These are phyloP conservation scores for Danaus melanippus DNA, from an alignment of 1,140 invertebrate species.

Conservation along the genomic window DNA sequence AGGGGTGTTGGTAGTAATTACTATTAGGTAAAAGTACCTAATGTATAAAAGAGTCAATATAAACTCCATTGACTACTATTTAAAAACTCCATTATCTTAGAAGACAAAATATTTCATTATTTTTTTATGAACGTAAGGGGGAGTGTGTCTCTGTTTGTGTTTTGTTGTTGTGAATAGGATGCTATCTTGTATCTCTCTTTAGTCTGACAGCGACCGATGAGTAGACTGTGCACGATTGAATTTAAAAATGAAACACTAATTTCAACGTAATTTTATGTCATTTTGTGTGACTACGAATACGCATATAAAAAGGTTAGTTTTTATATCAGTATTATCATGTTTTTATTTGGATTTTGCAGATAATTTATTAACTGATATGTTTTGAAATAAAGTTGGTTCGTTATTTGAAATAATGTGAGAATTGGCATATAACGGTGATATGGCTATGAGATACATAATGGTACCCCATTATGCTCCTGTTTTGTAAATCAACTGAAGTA, in stretches of 20 bases:
- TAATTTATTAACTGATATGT: not conserved
- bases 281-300: conserved; percentile 10
- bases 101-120: too few species aligned
- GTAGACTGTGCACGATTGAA: conserved; percentile 1
- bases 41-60: too few species aligned
- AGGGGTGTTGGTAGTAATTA: too few species aligned
- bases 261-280: conserved; percentile 6
- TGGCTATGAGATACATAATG: conserved; percentile 17
- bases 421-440: conserved; percentile 12
- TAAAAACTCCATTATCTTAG: too few species aligned
- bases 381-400: conserved; percentile 3
- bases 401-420: conserved; percentile 8
- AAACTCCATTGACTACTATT: too few species aligned
- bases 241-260: not conserved
- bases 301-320: conserved; percentile 10
- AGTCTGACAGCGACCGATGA: not conserved
- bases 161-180: too few species aligned
- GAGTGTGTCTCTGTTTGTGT: too few species aligned
- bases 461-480: conserved; percentile 16
- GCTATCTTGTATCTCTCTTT: not conserved
- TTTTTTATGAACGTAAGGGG: too few species aligned
- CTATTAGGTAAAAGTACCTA: too few species aligned
- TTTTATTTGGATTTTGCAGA: conserved; percentile 3
- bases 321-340: conserved; percentile 1
- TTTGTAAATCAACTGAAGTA: too few species aligned